Percentiles rank a stretch among this genome's conserved stretches.
Evolutionary conservation across 2,113 vertebrate species (phyloP).

Genomic region (Anseranas semipalmata): DNA sequence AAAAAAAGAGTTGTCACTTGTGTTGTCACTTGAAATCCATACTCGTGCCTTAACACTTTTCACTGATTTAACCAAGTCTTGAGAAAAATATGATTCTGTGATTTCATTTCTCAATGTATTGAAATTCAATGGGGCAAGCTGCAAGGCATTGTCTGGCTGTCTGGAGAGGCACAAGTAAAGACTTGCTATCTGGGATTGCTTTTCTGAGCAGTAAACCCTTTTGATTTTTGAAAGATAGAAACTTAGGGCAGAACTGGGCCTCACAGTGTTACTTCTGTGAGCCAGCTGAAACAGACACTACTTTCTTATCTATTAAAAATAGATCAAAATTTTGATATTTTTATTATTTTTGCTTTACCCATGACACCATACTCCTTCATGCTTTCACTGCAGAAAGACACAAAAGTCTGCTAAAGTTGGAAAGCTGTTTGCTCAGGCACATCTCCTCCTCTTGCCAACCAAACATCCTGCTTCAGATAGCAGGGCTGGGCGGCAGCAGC

Average conservation of each 20-base stretch:
- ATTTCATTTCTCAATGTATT: neutral
- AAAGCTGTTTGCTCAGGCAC: neutral
- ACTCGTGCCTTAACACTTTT: neutral
- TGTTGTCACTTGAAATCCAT: neutral
- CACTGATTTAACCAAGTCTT: neutral
- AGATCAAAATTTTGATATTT: neutral
- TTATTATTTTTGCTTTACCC: neutral
- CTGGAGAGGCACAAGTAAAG: neutral
- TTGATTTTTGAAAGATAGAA: neutral
- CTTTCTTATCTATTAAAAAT: neutral
- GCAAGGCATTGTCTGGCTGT: neutral
- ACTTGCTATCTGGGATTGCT: neutral
- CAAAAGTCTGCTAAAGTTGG: neutral
- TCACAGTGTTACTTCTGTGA: neutral
- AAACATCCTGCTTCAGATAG: neutral
- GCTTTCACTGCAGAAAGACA: neutral
- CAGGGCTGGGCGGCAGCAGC: neutral
- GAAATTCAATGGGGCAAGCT: neutral
- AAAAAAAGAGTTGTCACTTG: no score
- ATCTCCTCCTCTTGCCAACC: neutral
- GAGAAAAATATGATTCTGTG: neutral
- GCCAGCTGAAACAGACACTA: neutral
- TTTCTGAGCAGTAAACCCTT: neutral
- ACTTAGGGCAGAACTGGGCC: neutral
- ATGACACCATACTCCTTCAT: neutral